Evolutionary conservation across 2,888 invertebrate genomes (phyloP).

Genomic region (Euplagia quadripunctaria): DNA sequence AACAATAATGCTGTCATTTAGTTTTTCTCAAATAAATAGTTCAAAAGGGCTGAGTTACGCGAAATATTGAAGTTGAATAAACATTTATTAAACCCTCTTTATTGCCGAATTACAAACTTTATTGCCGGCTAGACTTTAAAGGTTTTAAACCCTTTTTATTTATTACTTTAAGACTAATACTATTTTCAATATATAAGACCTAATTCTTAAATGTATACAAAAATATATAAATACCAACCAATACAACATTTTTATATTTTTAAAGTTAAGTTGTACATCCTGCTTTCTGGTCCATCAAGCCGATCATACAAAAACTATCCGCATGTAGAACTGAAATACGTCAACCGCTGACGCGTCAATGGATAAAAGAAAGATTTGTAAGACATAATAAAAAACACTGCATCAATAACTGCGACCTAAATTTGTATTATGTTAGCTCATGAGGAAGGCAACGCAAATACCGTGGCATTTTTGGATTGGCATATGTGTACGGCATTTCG

Average conservation of each 20-base stretch:
- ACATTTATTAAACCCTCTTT: background rate
- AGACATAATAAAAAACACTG: conserved; percentile 33
- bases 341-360: conserved; percentile 14
- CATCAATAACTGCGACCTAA: conserved; percentile 35
- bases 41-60: background rate
- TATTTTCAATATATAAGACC: too few relatives aligned
- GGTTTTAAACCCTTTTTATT: background rate
- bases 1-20: background rate
- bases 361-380: conserved; percentile 32
- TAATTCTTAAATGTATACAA: too few relatives aligned
- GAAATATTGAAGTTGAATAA: background rate
- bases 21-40: background rate
- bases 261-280: too few relatives aligned
- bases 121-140: conserved; percentile 10
- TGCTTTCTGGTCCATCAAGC: conserved; percentile 8
- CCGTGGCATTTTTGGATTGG: conserved; percentile 49
- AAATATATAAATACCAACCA: background rate
- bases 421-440: conserved; percentile 17
- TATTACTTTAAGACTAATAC: background rate
- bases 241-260: too few relatives aligned
- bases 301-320: background rate
- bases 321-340: background rate
- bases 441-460: conserved; percentile 36
- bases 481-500: conserved; percentile 49
- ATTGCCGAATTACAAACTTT: background rate